Conservation (phyloP, 2,888 invertebrate species). For the Troides oblongomaculatus region DNA sequence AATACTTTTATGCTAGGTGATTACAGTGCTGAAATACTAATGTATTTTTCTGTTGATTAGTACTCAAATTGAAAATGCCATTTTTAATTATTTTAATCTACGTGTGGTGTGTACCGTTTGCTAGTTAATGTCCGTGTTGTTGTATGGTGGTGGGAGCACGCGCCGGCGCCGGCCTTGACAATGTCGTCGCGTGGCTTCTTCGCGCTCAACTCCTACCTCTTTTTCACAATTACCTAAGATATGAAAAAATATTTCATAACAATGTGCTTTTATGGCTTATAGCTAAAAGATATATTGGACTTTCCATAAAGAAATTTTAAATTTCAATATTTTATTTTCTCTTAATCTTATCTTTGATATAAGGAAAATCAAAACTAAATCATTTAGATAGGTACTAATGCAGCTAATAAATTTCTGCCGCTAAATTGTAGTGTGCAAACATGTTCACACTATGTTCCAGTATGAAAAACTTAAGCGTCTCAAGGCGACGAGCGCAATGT, state of each 20-base stretch:
- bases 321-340: not conserved
- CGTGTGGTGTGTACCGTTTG: conserved; percentile 48
- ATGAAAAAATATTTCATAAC: not conserved
- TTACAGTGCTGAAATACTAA: not conserved
- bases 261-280: not conserved
- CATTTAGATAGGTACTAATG: too few species aligned
- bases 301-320: not conserved
- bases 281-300: not conserved
- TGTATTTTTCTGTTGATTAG: not conserved
- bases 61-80: not conserved
- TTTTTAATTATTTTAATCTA: not conserved
- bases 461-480: too few species aligned
- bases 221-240: conserved; percentile 21
- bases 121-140: conserved; percentile 36
- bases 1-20: too few species aligned
- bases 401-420: too few species aligned
- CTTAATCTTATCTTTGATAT: not conserved
- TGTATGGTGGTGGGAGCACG: conserved; percentile 39
- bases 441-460: too few species aligned
- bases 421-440: too few species aligned
- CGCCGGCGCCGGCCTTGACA: conserved; percentile 68
- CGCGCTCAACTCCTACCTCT: conserved; percentile 30
- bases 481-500: too few species aligned
- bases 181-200: conserved; percentile 51
- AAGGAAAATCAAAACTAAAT: too few species aligned